A percentile compares a stretch with the other conserved stretches of the same genome.
Conservation (phyloP, 2,888 invertebrate species). For the Myopa testacea region DNA sequence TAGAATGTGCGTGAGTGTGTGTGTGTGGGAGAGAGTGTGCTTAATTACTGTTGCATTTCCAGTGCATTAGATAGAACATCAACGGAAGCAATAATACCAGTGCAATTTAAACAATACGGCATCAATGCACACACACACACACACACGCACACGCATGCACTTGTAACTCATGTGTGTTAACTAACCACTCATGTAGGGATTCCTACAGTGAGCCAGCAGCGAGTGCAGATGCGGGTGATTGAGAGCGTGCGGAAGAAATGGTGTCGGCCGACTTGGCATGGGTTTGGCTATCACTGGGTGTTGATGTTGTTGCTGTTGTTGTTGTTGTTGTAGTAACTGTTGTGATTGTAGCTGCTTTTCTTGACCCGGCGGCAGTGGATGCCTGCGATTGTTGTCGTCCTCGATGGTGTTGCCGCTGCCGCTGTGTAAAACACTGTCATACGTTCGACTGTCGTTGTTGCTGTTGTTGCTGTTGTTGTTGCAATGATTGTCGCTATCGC, state of each 20-base stretch:
- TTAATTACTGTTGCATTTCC: conserved; percentile 52
- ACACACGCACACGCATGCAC: conserved; percentile 15
- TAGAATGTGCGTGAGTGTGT: conserved; percentile 28
- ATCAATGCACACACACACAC: not conserved
- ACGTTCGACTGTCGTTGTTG: conserved; percentile 53
- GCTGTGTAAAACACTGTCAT: conserved; percentile 38
- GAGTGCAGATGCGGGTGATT: conserved; percentile 87
- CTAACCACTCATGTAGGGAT: conserved; percentile 82
- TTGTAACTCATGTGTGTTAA: conserved; percentile 27
- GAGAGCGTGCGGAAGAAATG: conserved; percentile 76
- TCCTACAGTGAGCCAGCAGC: conserved; percentile 82
- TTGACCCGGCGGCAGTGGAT: conserved; percentile 54
- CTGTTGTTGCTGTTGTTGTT: conserved; percentile 55
- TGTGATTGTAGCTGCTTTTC: conserved; percentile 56
- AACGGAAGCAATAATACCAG: conserved; percentile 37
- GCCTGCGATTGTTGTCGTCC: conserved; percentile 65
- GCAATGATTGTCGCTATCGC: conserved; percentile 69
- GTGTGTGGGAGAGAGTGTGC: conserved; percentile 46
- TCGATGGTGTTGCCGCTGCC: conserved; percentile 55
- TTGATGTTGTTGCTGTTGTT: conserved; percentile 49
- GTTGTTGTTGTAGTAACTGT: conserved; percentile 57
- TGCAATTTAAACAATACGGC: conserved; percentile 9
- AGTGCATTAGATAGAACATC: conserved; percentile 40
- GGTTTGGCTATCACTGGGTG: conserved; percentile 80
- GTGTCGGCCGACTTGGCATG: conserved; percentile 80